These are phyloP conservation scores for Aphodius granarius DNA, from an alignment of 2,888 invertebrate species.

Conservation along the genomic window DNA sequence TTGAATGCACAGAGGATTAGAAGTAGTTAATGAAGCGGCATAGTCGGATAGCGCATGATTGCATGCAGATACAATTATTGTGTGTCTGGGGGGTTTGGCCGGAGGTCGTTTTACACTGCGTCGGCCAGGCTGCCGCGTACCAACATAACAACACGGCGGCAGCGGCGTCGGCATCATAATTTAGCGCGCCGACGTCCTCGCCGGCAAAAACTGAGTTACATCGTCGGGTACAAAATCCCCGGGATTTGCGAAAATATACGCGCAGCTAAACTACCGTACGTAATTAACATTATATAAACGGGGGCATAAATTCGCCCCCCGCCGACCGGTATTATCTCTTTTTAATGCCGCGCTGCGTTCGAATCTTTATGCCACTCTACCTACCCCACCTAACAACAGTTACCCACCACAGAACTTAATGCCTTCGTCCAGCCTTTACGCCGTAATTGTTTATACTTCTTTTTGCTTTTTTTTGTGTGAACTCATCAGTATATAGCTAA, in stretches of 20 bases:
- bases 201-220: conserved; percentile 9
- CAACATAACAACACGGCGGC: not conserved
- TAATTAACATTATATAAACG: conserved; percentile 15
- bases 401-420: not conserved
- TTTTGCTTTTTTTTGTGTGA: not conserved
- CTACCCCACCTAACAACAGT: not conserved
- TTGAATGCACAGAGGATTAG: not conserved
- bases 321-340: not conserved
- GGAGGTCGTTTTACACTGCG: not conserved
- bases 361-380: not conserved
- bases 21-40: not conserved
- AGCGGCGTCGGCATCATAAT: not conserved
- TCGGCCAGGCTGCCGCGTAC: not conserved
- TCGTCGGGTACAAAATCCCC: conserved; percentile 3
- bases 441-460: not conserved
- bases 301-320: not conserved
- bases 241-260: conserved; percentile 10
- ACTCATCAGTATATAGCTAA: too few species aligned
- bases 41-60: not conserved
- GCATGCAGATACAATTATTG: not conserved
- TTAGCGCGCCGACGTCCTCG: not conserved
- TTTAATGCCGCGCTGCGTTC: not conserved
- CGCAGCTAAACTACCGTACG: conserved; percentile 9
- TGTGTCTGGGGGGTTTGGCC: not conserved
- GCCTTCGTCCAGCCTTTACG: not conserved